Conservation (phyloP, 1,140 invertebrate species). For the Scylla paramamosain region DNA sequence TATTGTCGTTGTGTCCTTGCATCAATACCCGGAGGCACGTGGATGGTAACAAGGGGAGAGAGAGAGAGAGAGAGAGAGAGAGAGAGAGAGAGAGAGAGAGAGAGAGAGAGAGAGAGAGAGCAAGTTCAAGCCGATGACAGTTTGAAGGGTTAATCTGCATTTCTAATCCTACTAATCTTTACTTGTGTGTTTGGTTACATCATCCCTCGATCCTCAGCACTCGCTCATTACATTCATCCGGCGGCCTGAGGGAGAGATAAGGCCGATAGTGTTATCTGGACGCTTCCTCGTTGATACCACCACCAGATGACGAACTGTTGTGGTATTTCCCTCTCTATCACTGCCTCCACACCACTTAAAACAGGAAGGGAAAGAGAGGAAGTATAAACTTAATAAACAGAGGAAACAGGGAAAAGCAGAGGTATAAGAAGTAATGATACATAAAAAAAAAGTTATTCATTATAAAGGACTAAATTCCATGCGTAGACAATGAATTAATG, state of each 20-base stretch:
- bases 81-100: constrained; percentile 40
- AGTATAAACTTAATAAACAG: too few species aligned
- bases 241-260: neutral
- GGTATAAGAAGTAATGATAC: too few species aligned
- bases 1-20: neutral
- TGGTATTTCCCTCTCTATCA: neutral
- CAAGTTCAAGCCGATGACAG: neutral
- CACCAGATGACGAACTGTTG: neutral
- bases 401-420: too few species aligned
- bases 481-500: too few species aligned
- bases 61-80: constrained; percentile 36
- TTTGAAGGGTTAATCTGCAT: neutral
- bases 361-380: too few species aligned
- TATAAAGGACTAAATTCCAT: neutral
- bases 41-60: neutral
- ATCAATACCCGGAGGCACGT: too few species aligned
- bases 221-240: too few species aligned
- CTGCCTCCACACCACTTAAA: too few species aligned
- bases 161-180: neutral
- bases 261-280: neutral
- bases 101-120: constrained; percentile 43
- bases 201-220: too few species aligned
- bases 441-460: neutral
- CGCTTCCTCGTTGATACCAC: neutral
- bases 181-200: too few species aligned